Evolutionary conservation across 2,797 vertebrate genomes (phyloP).

Genomic region (Coccyzus lansbergi): DNA sequence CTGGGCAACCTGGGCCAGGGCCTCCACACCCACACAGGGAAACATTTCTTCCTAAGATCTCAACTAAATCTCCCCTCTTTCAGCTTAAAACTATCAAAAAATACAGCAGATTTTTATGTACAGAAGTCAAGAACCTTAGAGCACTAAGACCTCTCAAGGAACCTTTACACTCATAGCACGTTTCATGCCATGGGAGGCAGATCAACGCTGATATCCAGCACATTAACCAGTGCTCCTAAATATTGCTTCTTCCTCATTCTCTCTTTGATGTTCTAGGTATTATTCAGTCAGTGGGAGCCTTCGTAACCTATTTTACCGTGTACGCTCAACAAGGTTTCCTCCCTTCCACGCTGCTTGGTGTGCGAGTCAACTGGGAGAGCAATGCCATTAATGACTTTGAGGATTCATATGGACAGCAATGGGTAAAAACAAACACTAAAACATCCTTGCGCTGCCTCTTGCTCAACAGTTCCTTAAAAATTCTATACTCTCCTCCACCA

Average conservation of each 20-base stretch:
- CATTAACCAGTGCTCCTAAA: too few relatives aligned
- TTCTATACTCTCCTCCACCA: background rate
- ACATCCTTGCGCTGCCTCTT: background rate
- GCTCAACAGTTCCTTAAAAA: background rate
- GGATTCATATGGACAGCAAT: conserved; percentile 83
- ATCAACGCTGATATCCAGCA: background rate
- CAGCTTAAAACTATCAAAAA: too few relatives aligned
- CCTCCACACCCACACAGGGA: too few relatives aligned
- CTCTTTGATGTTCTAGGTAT: conserved; percentile 69
- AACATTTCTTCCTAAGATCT: too few relatives aligned
- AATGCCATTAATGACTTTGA: conserved; percentile 62
- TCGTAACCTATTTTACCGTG: conserved; percentile 79
- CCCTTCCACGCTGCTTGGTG: conserved; percentile 61
- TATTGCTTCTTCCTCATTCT: background rate
- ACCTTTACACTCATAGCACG: fast-evolving
- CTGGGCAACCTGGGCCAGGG: too few relatives aligned
- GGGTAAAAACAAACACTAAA: conserved; percentile 72
- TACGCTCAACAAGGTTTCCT: conserved; percentile 80
- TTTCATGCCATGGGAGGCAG: background rate
- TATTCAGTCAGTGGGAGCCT: conserved; percentile 80
- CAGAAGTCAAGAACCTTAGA: background rate
- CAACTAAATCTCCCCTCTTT: too few relatives aligned
- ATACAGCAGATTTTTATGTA: background rate
- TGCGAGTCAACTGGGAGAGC: conserved; percentile 76
- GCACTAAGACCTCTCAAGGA: background rate